Base-by-base conservation (phyloP, 1,140 invertebrate genomes). In the Brachionus paranguensis region DNA sequence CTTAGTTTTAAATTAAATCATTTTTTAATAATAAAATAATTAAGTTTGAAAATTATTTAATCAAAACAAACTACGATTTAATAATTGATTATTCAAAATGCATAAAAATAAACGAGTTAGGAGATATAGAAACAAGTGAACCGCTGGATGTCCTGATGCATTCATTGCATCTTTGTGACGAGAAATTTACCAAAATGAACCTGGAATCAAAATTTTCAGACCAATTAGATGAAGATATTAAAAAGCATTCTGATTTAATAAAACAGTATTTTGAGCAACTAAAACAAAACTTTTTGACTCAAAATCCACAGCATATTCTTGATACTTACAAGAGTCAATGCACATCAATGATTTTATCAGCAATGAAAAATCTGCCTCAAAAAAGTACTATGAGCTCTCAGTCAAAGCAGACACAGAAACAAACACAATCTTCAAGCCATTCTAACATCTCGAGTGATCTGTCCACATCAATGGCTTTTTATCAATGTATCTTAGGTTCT, bases 11-110 rank as follows among this genome's bases (percentile, higher is more conserved):
- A 55, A 29, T 7, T 6, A 78, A 37, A 41, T 20, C 11, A 3
- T 41, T 24, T 17, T 64, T 45, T 27, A 17, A 20, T 8, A 6
- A 20, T 24, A 20, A 33, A 24, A 41, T 43, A 24, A 37, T 17
- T 27, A 64, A 81, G 78, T 68, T 81, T 27, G 78, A 81, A 45
- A 81, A 60, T 45, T 81, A 81, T 81, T 68, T 81, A 27, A 68
- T 81, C 8, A 60, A 68, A 81, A 64, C 78, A 17, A 68, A 65
- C 14, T 68, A 64, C 10, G 78, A 81, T 60, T 29, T 68, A 12
- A 64, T 64, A 68, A 64, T 81, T 14, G 78, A 81, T 68, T 64
- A 27, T 60, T 43, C 78, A 10, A 81, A 81, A 47, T 81, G 78
- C 45, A 43, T 81, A 47, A 60, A 68, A 68, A 10, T 81, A 47